These are phyloP conservation scores for Bombus consobrinus DNA, from an alignment of 1,140 invertebrate species.

Conservation along the genomic window DNA sequence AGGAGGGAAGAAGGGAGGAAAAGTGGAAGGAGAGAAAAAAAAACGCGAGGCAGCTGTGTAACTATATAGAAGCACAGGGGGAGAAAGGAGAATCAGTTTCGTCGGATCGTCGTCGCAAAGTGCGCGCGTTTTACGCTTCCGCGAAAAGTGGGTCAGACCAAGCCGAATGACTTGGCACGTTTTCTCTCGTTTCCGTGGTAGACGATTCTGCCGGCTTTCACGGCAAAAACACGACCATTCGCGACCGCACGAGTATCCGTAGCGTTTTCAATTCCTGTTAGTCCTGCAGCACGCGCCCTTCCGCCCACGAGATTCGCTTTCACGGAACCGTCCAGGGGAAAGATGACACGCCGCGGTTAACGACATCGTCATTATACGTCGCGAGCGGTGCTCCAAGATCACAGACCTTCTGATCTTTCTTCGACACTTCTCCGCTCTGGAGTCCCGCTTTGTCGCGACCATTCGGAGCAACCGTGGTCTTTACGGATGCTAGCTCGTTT, in stretches of 20 bases:
- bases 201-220: constrained; percentile 50
- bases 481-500: neutral
- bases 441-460: neutral
- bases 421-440: neutral
- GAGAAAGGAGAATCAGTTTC: constrained; percentile 53
- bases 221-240: constrained; percentile 65
- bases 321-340: constrained; percentile 23
- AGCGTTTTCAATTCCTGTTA: constrained; percentile 56
- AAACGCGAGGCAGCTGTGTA: constrained; percentile 26
- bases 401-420: constrained; percentile 11
- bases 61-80: constrained; percentile 4
- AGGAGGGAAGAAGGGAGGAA: neutral
- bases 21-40: neutral
- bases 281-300: constrained; percentile 17
- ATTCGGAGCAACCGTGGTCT: neutral
- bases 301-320: constrained; percentile 19
- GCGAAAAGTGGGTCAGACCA: constrained; percentile 59
- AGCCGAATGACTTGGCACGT: constrained; percentile 66
- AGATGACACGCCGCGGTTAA: constrained; percentile 39
- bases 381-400: constrained; percentile 23
- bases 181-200: constrained; percentile 60
- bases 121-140: constrained; percentile 42
- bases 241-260: constrained; percentile 53
- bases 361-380: constrained; percentile 39
- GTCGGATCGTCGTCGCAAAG: constrained; percentile 39